Percentiles rank a stretch among this genome's conserved stretches.
These are phyloP conservation scores for Busseola fusca DNA, from an alignment of 2,888 invertebrate genomes.

Conservation along the genomic window DNA sequence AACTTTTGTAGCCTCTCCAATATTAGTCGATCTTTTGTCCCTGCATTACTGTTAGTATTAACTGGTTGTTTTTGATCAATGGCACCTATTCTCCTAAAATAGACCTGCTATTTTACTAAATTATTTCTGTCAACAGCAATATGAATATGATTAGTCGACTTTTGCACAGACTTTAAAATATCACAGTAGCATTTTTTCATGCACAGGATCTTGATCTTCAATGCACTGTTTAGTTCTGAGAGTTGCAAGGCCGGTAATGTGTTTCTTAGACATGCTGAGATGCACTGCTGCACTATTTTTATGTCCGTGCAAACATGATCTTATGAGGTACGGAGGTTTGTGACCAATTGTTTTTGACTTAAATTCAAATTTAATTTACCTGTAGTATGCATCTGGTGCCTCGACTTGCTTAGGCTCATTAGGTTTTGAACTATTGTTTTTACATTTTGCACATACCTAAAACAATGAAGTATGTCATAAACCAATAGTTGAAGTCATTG, in stretches of 20 bases:
- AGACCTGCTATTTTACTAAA: slow-evolving; percentile 23
- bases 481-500: not conserved
- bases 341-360: not conserved
- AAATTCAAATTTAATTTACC: slow-evolving; percentile 76
- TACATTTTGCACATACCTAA: slow-evolving; percentile 83
- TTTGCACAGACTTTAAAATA: not conserved
- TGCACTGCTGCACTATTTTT: not conserved
- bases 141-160: not conserved
- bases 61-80: slow-evolving; percentile 28
- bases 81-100: slow-evolving; percentile 57
- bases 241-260: too few species aligned
- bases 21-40: slow-evolving; percentile 90
- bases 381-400: slow-evolving; percentile 89
- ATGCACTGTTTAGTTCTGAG: not conserved
- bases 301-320: not conserved
- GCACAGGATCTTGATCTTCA: not conserved
- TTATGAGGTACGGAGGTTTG: not conserved
- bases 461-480: slow-evolving; percentile 13
- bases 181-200: not conserved
- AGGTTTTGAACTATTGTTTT: slow-evolving; percentile 60
- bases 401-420: slow-evolving; percentile 62
- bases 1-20: slow-evolving; percentile 91
- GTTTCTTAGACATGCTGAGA: too few species aligned
- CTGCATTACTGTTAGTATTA: slow-evolving; percentile 68
- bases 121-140: not conserved